phyloP scores from a whole-genome alignment of 1,140 invertebrate genomes.

The Neodiprion lecontei region DNA sequence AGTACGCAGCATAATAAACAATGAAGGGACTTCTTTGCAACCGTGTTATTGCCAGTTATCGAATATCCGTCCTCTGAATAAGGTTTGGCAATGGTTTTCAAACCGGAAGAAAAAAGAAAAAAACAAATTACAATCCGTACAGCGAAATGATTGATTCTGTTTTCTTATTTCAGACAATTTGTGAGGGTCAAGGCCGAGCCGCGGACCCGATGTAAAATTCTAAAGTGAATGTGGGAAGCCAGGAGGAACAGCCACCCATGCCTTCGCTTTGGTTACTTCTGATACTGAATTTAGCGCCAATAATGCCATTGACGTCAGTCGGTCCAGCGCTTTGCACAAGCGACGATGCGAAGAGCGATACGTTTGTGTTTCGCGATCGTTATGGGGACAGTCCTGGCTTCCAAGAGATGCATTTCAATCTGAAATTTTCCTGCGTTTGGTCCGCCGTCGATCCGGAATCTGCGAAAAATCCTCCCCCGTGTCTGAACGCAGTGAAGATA shows the following conservation, averaged over 20 bases:
- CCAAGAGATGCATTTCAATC: not conserved
- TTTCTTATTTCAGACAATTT: not conserved
- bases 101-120: too few relatives aligned
- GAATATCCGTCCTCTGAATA: too few relatives aligned
- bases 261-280: slow-evolving; percentile 4
- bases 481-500: not conserved
- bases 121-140: too few relatives aligned
- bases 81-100: too few relatives aligned
- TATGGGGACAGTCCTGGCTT: not conserved
- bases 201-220: not conserved
- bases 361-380: not conserved
- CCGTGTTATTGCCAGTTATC: too few relatives aligned
- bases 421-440: not conserved
- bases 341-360: not conserved
- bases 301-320: not conserved
- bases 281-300: not conserved
- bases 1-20: too few relatives aligned
- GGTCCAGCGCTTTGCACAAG: not conserved
- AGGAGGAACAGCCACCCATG: not conserved
- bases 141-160: not conserved
- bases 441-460: not conserved
- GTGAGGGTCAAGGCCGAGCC: not conserved
- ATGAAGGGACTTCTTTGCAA: too few relatives aligned
- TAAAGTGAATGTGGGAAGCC: not conserved
- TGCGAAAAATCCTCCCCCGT: not conserved